These are phyloP conservation scores for Mesorhabditis spiculigera DNA, from an alignment of 2,888 invertebrate species.

Conservation along the genomic window DNA sequence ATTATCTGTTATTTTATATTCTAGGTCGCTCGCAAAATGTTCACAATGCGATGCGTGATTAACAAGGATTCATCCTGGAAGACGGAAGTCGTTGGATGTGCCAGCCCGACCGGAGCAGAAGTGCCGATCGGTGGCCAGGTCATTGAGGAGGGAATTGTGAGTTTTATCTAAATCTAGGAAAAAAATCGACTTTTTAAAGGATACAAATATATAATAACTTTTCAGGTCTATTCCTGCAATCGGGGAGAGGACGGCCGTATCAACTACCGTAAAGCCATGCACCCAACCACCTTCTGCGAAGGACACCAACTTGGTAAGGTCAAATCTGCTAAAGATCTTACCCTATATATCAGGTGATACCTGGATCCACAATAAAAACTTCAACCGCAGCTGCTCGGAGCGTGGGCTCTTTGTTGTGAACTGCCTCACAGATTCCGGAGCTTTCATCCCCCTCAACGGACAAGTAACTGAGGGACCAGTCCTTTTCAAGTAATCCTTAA, in stretches of 20 bases:
- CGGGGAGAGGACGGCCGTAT: neutral
- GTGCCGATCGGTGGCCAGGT: neutral
- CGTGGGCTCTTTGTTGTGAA: conserved; percentile 30
- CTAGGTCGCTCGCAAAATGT: conserved; percentile 37
- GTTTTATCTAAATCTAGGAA: neutral
- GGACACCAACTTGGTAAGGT: neutral
- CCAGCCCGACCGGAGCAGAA: neutral
- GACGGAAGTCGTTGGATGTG: conserved; percentile 21
- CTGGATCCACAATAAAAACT: conserved; percentile 35
- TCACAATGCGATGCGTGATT: conserved; percentile 36
- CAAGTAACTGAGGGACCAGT: neutral
- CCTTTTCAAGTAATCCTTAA: neutral
- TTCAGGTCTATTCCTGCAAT: neutral
- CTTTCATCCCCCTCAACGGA: conserved; percentile 27
- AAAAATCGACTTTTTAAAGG: neutral
- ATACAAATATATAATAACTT: neutral
- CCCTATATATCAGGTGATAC: conserved; percentile 16
- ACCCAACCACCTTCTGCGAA: conserved; percentile 4
- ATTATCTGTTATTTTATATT: conserved; percentile 5
- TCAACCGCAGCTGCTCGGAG: conserved; percentile 34
- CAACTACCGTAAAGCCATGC: neutral
- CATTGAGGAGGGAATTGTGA: neutral
- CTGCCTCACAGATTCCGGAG: conserved; percentile 39
- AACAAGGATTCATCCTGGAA: conserved; percentile 34
- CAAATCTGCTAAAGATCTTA: neutral